A percentile compares a stretch with the other conserved stretches of the same genome.
phyloP scores from a whole-genome alignment of 2,888 invertebrate species.

The Lepidonotus clava region DNA sequence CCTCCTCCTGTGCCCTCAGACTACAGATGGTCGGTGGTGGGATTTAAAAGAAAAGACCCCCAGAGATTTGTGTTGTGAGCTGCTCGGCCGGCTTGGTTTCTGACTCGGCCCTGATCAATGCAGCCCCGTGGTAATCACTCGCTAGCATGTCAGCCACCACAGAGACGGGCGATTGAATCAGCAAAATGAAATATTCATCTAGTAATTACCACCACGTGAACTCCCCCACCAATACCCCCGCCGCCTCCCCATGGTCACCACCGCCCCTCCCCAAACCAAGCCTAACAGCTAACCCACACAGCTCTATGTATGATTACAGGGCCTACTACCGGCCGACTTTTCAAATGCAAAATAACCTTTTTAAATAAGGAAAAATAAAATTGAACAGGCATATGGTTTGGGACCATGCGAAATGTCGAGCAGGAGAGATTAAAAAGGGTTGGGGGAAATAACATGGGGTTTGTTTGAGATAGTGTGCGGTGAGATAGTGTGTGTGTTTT shows the following conservation, averaged over 20 bases:
- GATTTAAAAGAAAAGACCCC: too few species aligned
- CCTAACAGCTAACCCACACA: too few species aligned
- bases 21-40: too few species aligned
- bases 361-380: background rate
- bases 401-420: background rate
- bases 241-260: background rate
- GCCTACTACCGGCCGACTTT: background rate
- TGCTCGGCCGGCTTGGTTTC: too few species aligned
- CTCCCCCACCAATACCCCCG: background rate
- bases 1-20: too few species aligned
- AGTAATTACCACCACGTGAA: conserved; percentile 1
- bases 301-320: too few species aligned
- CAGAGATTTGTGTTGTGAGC: too few species aligned
- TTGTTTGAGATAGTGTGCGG: background rate
- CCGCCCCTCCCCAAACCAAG: too few species aligned
- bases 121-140: background rate
- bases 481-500: background rate
- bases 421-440: background rate
- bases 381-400: background rate
- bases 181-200: conserved; percentile 36
- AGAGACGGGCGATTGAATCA: too few species aligned
- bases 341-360: background rate
- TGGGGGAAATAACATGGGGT: background rate
- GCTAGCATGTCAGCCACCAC: conserved; percentile 12
- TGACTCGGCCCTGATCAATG: background rate